These are phyloP conservation scores for Rhagoletis pomonella DNA, from an alignment of 1,140 invertebrate species.

Conservation along the genomic window DNA sequence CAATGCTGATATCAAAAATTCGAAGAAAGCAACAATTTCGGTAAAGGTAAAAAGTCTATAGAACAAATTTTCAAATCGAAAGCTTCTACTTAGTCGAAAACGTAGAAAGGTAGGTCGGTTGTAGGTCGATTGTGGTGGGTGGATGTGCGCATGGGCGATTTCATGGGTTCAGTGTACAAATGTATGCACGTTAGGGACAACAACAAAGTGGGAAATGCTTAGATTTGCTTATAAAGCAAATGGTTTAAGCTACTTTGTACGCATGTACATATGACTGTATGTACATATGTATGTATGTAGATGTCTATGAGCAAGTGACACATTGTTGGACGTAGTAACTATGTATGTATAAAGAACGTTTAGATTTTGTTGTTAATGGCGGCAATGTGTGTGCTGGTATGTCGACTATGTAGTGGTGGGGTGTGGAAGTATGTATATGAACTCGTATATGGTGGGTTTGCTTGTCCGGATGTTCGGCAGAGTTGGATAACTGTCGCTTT, in stretches of 20 bases:
- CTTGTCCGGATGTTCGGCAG: slow-evolving; percentile 6
- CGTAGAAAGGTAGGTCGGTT: not conserved
- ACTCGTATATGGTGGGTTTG: not conserved
- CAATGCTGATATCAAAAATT: slow-evolving; percentile 1
- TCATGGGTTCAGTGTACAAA: not conserved
- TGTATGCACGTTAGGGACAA: not conserved
- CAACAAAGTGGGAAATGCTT: not conserved
- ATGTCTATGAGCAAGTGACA: not conserved
- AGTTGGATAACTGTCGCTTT: not conserved
- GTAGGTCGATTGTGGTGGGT: not conserved
- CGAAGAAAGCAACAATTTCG: slow-evolving; percentile 22
- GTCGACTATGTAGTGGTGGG: not conserved
- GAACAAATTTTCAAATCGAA: not conserved
- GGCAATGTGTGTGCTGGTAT: not conserved
- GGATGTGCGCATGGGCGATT: slow-evolving; percentile 7
- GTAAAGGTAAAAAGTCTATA: not conserved
- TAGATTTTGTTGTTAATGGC: not conserved
- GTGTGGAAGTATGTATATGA: no score
- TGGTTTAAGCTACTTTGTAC: not conserved
- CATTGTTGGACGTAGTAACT: slow-evolving; percentile 34
- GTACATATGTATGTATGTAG: not conserved
- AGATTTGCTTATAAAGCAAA: slow-evolving; percentile 2
- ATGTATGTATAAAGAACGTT: not conserved
- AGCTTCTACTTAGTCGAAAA: not conserved
- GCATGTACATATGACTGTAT: no score